Percentiles rank a stretch among this genome's conserved stretches.
Evolutionary conservation across 2,113 vertebrate species (phyloP).

Genomic region (Myotis brandtii): DNA sequence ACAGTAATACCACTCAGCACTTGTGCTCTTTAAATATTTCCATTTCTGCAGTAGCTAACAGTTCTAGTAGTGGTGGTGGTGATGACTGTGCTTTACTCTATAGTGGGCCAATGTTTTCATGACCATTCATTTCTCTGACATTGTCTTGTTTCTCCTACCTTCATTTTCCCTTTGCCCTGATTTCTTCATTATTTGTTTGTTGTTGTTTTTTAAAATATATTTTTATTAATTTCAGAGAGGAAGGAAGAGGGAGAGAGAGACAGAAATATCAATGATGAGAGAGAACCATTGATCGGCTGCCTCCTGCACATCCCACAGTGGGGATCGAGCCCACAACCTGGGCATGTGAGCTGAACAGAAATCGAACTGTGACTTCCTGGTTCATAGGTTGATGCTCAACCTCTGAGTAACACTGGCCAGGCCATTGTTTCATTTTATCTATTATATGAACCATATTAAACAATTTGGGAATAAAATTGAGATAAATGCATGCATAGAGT

Average conservation of each 20-base stretch:
- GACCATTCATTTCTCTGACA: background rate
- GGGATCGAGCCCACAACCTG: too few relatives aligned
- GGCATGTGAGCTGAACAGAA: too few relatives aligned
- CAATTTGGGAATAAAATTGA: constrained; percentile 32
- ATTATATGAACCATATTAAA: constrained; percentile 36
- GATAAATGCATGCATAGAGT: background rate
- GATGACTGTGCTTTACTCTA: background rate
- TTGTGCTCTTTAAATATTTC: background rate
- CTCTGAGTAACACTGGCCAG: too few relatives aligned
- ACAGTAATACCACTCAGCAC: background rate
- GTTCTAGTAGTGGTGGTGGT: background rate
- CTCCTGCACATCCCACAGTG: too few relatives aligned
- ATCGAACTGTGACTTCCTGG: too few relatives aligned
- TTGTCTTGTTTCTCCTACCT: background rate
- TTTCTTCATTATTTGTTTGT: background rate
- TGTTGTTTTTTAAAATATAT: too few relatives aligned
- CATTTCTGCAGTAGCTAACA: background rate
- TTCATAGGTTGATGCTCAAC: too few relatives aligned
- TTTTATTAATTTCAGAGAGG: too few relatives aligned
- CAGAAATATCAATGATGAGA: too few relatives aligned
- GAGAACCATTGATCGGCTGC: too few relatives aligned
- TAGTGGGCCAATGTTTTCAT: background rate
- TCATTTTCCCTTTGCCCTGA: background rate
- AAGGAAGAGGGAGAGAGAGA: too few relatives aligned
- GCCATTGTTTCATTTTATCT: background rate